Evolutionary conservation across 2,888 invertebrate genomes (phyloP).

Genomic region (Heliconius ethilla): DNA sequence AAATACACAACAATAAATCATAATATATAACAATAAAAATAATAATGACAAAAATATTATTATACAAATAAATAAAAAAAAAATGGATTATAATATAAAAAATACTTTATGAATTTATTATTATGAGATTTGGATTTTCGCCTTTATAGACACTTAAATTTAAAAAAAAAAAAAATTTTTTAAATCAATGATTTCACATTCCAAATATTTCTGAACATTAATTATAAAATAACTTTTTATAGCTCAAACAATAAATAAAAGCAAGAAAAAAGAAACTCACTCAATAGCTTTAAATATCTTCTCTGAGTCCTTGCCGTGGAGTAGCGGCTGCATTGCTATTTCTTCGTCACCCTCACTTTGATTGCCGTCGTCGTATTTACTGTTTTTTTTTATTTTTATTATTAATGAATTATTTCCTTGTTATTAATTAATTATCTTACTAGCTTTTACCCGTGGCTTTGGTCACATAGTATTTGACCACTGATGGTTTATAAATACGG

Average conservation of each 20-base stretch:
- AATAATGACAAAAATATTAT: not conserved
- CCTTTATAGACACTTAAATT: too few relatives aligned
- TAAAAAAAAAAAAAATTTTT: too few relatives aligned
- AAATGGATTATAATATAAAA: not conserved
- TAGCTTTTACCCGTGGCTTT: too few relatives aligned
- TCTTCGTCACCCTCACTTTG: conserved; percentile 84
- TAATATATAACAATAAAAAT: not conserved
- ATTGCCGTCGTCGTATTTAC: conserved; percentile 68
- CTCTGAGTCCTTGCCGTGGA: conserved; percentile 84
- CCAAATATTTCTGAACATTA: too few relatives aligned
- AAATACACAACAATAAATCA: conserved; percentile 16
- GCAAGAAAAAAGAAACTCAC: conserved; percentile 75
- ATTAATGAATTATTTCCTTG: not conserved
- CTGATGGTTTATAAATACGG: too few relatives aligned
- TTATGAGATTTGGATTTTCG: too few relatives aligned
- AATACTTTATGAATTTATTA: not conserved
- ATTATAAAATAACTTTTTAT: not conserved
- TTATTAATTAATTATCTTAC: not conserved
- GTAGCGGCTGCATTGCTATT: conserved; percentile 89
- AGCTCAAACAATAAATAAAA: not conserved
- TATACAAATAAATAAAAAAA: not conserved
- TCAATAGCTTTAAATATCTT: conserved; percentile 85
- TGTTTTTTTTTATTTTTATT: conserved; percentile 41
- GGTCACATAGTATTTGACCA: too few relatives aligned
- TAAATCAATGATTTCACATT: too few relatives aligned